A percentile compares a stretch with the other conserved stretches of the same genome.
These are phyloP conservation scores for Caligus rogercresseyi DNA, from an alignment of 1,140 invertebrate species.

Conservation along the genomic window DNA sequence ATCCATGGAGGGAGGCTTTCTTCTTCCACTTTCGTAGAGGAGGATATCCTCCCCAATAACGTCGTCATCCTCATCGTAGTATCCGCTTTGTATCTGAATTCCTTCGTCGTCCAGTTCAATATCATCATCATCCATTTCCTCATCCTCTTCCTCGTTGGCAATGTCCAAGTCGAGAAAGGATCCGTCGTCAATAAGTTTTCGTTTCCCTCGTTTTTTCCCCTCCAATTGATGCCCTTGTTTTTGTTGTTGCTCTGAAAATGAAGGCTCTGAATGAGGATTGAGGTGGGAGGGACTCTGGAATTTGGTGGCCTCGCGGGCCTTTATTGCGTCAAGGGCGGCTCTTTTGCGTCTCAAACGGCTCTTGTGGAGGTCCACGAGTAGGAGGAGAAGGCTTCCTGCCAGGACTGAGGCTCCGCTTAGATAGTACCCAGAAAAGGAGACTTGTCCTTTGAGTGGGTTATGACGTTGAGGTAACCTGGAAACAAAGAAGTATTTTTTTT, in stretches of 20 bases:
- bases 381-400: slow-evolving; percentile 22
- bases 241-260: background rate
- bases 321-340: no score
- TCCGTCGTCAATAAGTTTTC: background rate
- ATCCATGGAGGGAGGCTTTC: no score
- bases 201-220: background rate
- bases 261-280: background rate
- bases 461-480: no score
- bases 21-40: no score
- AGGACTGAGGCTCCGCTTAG: slow-evolving; percentile 23
- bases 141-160: background rate
- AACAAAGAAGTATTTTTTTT: background rate
- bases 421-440: slow-evolving; percentile 22
- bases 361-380: slow-evolving; percentile 25
- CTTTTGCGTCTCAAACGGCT: slow-evolving; percentile 19
- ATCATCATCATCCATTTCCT: no score
- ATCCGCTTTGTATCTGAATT: background rate
- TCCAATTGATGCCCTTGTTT: background rate
- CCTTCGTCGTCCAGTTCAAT: background rate
- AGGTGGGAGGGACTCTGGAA: background rate
- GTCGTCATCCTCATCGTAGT: background rate
- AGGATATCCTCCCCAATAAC: background rate
- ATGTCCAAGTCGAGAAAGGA: background rate
- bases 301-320: background rate
- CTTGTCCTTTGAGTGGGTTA: no score